phyloP scores from a whole-genome alignment of 2,797 vertebrate genomes.

The Neosalanx taihuensis region DNA sequence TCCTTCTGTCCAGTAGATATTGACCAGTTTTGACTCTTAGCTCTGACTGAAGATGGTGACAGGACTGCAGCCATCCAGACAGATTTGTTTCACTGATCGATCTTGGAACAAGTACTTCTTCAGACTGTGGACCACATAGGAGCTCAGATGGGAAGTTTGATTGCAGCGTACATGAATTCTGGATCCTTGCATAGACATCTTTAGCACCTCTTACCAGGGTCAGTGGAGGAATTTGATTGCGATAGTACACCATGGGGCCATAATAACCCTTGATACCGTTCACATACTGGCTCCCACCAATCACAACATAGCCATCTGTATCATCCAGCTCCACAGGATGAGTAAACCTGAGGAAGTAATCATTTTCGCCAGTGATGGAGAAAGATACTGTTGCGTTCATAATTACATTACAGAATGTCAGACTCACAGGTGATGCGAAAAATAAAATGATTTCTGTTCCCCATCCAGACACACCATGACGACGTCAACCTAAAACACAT shows the following conservation, averaged over 20 bases:
- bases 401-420: not conserved
- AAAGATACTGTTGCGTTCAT: not conserved
- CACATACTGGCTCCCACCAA: constrained; percentile 72
- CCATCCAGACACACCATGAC: constrained; percentile 57
- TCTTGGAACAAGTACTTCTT: constrained; percentile 54
- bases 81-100: constrained; percentile 60
- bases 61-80: constrained; percentile 67
- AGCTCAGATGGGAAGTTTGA: not conserved
- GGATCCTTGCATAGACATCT: not conserved
- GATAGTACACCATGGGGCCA: constrained; percentile 70
- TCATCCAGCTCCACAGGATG: constrained; percentile 64
- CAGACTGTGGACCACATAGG: constrained; percentile 46
- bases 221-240: constrained; percentile 55
- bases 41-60: constrained; percentile 60
- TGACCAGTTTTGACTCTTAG: constrained; percentile 50
- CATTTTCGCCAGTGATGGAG: not conserved
- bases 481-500: constrained; percentile 60
- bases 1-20: constrained; percentile 39
- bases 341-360: constrained; percentile 51
- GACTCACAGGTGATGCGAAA: constrained; percentile 61
- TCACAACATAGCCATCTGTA: constrained; percentile 73
- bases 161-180: not conserved
- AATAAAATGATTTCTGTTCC: constrained; percentile 28
- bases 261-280: constrained; percentile 71
- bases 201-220: constrained; percentile 52